Conservation (phyloP, 53 echinoderm and acorn worm species). For the Hippasteria phrygiana region DNA sequence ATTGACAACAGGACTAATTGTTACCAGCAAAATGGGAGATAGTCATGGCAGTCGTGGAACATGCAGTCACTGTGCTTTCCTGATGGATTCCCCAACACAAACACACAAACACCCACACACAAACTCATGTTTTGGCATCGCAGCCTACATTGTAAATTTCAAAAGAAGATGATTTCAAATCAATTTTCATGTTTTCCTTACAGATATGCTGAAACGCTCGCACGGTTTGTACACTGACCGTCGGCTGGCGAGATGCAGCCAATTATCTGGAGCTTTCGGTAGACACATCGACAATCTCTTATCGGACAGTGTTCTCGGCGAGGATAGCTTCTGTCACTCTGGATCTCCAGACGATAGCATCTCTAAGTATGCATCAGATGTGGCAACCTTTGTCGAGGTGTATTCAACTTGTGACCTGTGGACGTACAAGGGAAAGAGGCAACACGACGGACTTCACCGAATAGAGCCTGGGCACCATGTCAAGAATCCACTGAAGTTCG, state of each 20-base stretch:
- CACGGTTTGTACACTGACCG: neutral
- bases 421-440: slow-evolving; percentile 14
- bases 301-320: neutral
- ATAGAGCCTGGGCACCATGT: slow-evolving; percentile 3
- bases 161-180: too few relatives aligned
- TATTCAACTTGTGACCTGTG: slow-evolving; percentile 1
- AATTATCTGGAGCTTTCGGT: neutral
- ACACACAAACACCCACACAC: too few relatives aligned
- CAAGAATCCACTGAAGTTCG: slow-evolving; percentile 1
- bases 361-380: neutral
- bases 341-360: neutral
- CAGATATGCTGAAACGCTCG: slow-evolving; percentile 1
- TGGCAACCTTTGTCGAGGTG: neutral
- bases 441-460: neutral
- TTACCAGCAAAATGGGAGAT: too few relatives aligned
- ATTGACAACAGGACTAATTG: too few relatives aligned
- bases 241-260: neutral
- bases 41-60: too few relatives aligned
- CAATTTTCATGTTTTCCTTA: neutral
- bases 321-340: neutral
- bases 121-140: too few relatives aligned
- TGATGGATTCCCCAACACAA: too few relatives aligned
- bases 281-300: neutral
- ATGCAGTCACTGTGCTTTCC: too few relatives aligned
- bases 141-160: too few relatives aligned